phyloP scores from a whole-genome alignment of 2,888 invertebrate species.

The Sturmia bella region DNA sequence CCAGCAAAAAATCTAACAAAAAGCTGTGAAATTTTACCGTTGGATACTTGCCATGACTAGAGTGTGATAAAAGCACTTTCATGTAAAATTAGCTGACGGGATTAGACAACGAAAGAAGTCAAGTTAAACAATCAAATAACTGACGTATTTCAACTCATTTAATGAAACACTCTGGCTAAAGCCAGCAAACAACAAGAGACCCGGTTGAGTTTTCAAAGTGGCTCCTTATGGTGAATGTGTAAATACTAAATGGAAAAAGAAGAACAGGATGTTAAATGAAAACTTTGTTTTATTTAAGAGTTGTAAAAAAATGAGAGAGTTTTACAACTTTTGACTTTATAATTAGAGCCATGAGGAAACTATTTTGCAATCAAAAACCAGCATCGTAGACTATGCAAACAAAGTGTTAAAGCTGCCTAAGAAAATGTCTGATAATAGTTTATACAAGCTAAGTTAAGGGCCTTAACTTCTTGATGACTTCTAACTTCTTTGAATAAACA shows the following conservation, averaged over 20 bases:
- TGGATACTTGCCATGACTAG: background rate
- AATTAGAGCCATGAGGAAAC: no score
- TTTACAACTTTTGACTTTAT: no score
- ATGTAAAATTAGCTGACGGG: background rate
- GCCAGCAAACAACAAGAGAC: slow-evolving; percentile 9
- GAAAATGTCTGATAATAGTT: no score
- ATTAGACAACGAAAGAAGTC: background rate
- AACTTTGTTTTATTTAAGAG: no score
- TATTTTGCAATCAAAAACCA: no score
- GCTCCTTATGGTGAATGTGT: slow-evolving; percentile 26
- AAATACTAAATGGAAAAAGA: slow-evolving; percentile 15
- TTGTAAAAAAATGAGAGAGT: no score
- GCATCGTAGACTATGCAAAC: no score
- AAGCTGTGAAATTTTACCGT: background rate
- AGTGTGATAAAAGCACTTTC: background rate
- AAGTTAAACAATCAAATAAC: slow-evolving; percentile 10
- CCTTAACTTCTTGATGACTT: no score
- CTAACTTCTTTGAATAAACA: no score
- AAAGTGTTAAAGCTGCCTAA: no score
- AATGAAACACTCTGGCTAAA: background rate
- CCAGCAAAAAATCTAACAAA: no score
- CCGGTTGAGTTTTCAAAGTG: slow-evolving; percentile 17
- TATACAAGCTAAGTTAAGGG: no score
- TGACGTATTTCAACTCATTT: slow-evolving; percentile 19
- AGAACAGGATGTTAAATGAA: background rate